phyloP scores from a whole-genome alignment of 2,113 vertebrate genomes.

The Orientallactaga bullata region DNA sequence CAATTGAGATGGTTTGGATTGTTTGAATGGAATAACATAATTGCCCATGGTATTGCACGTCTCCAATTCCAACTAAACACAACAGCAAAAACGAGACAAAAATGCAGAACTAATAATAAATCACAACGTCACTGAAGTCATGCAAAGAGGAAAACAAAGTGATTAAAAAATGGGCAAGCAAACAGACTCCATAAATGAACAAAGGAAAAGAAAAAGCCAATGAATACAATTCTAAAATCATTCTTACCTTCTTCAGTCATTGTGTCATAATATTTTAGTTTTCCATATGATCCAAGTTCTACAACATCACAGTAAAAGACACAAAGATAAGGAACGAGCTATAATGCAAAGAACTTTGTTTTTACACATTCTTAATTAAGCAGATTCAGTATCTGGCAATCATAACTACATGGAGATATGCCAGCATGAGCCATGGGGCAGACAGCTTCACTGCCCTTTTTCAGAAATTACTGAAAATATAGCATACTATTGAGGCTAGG shows the following conservation, averaged over 20 bases:
- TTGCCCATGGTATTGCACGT: slow-evolving; percentile 74
- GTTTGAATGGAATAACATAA: slow-evolving; percentile 73
- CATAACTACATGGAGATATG: slow-evolving; percentile 79
- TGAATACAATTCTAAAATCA: slow-evolving; percentile 91
- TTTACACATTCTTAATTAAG: slow-evolving; percentile 88
- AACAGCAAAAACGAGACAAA: slow-evolving; percentile 80
- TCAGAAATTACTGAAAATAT: slow-evolving; percentile 77
- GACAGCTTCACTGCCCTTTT: slow-evolving; percentile 66
- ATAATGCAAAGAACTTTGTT: slow-evolving; percentile 90
- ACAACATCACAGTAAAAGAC: slow-evolving; percentile 99
- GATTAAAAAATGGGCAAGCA: slow-evolving; percentile 79
- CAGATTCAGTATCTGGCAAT: slow-evolving; percentile 83
- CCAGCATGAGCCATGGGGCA: slow-evolving; percentile 78
- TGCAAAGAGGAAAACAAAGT: slow-evolving; percentile 82
- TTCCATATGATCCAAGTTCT: slow-evolving; percentile 99
- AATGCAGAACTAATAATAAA: slow-evolving; percentile 82
- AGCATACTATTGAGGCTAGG: slow-evolving; percentile 61
- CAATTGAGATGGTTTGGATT: slow-evolving; percentile 57
- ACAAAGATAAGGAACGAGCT: slow-evolving; percentile 95
- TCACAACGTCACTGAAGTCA: slow-evolving; percentile 88
- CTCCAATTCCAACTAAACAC: slow-evolving; percentile 80
- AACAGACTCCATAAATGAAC: slow-evolving; percentile 82
- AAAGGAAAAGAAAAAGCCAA: slow-evolving; percentile 84
- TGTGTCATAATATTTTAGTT: slow-evolving; percentile 99
- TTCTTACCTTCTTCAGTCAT: slow-evolving; percentile 99